Evolutionary conservation across 2,113 vertebrate genomes (phyloP).

Genomic region (Motacilla tschutschensis): DNA sequence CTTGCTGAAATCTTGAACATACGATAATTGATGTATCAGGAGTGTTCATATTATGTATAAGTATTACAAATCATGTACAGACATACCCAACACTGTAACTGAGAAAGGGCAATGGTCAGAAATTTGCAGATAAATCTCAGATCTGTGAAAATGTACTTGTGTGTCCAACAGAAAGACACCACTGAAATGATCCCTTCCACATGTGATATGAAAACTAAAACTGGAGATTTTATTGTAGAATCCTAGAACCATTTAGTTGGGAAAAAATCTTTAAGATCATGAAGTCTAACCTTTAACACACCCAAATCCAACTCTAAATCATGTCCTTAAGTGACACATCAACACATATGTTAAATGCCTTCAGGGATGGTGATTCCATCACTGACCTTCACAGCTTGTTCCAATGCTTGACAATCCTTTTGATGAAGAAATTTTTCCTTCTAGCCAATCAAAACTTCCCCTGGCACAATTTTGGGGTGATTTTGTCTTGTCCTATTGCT

Average conservation of each 20-base stretch:
- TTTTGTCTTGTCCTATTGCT: background rate
- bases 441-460: background rate
- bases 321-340: background rate
- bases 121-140: background rate
- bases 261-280: background rate
- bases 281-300: background rate
- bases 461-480: background rate
- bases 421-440: background rate
- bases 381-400: background rate
- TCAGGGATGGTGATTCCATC: background rate
- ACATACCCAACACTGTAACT: background rate
- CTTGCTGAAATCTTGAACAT: background rate
- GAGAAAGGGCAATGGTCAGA: background rate
- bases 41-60: background rate
- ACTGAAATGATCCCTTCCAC: background rate
- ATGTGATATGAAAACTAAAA: background rate
- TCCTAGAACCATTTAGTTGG: background rate
- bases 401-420: fast-evolving
- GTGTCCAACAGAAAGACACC: background rate
- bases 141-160: background rate
- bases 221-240: background rate
- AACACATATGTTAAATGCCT: background rate
- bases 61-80: background rate
- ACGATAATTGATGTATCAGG: background rate
- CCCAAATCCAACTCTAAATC: background rate